Evolutionary conservation across 2,888 invertebrate genomes (phyloP).

Genomic region (Eupithecia subumbrata): DNA sequence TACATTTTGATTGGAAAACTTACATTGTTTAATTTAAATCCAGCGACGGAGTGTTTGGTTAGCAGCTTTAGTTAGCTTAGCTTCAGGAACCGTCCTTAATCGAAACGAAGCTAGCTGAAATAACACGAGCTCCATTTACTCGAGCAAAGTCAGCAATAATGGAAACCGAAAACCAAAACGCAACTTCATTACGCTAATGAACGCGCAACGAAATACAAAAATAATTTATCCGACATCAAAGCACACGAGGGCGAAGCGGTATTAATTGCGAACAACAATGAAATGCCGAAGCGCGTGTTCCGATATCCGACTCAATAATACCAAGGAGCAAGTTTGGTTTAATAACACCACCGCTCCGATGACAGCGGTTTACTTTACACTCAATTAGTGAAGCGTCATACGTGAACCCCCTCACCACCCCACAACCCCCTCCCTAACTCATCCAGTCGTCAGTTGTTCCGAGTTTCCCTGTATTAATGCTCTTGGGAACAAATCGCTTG

Average conservation of each 20-base stretch:
- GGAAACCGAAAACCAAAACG: conserved; percentile 36
- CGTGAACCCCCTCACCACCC: conserved; percentile 48
- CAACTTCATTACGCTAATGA: conserved; percentile 41
- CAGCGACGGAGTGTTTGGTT: conserved; percentile 43
- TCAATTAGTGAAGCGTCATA: conserved; percentile 67
- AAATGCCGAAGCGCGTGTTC: conserved; percentile 38
- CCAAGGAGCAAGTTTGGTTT: conserved; percentile 59
- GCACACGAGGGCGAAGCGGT: conserved; percentile 30
- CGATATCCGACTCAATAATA: conserved; percentile 53
- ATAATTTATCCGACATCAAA: conserved; percentile 38
- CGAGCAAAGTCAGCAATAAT: conserved; percentile 20
- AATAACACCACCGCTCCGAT: conserved; percentile 61
- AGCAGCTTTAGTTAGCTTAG: conserved; percentile 44
- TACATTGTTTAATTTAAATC: conserved; percentile 47
- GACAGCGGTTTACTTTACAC: conserved; percentile 70
- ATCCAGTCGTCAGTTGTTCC: conserved; percentile 48
- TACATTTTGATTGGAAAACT: conserved; percentile 49
- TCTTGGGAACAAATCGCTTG: conserved; percentile 49
- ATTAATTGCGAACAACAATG: conserved; percentile 46
- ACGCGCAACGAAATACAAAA: conserved; percentile 38
- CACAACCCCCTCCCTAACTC: conserved; percentile 37
- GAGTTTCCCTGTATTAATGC: conserved; percentile 47
- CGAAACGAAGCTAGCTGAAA: conserved; percentile 30
- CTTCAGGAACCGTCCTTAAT: conserved; percentile 35
- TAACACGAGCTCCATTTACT: conserved; percentile 26